phyloP scores from a whole-genome alignment of 1,140 invertebrate species.

The Ceratina calcarata region DNA sequence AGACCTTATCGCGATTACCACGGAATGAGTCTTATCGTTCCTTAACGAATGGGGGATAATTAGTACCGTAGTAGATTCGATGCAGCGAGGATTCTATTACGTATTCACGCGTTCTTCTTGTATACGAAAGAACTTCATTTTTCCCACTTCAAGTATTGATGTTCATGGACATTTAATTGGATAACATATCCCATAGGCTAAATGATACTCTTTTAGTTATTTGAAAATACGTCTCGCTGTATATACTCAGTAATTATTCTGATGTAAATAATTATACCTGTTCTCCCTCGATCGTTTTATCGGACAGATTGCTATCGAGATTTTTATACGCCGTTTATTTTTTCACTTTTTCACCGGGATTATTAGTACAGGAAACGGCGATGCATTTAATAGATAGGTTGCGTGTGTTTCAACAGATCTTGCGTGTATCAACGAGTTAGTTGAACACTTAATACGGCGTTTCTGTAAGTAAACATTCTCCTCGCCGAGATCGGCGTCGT shows the following conservation, averaged over 20 bases:
- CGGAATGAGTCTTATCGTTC: too few species aligned
- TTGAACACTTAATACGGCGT: slow-evolving; percentile 7
- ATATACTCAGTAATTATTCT: not conserved
- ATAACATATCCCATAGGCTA: not conserved
- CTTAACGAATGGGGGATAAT: too few species aligned
- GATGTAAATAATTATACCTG: not conserved
- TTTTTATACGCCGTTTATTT: not conserved
- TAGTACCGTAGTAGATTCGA: too few species aligned
- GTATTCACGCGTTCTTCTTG: too few species aligned
- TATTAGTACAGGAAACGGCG: slow-evolving; percentile 19
- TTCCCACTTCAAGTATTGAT: not conserved
- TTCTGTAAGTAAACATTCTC: slow-evolving; percentile 13
- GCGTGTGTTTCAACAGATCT: slow-evolving; percentile 12
- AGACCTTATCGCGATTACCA: too few species aligned
- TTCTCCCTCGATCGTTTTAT: not conserved
- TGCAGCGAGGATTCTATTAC: too few species aligned
- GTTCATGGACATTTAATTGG: not conserved
- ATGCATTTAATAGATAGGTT: slow-evolving; percentile 27
- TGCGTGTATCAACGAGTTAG: slow-evolving; percentile 19
- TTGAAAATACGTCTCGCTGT: not conserved
- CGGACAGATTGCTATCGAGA: not conserved
- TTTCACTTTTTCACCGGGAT: not conserved
- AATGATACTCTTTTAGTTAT: not conserved
- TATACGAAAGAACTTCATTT: too few species aligned
- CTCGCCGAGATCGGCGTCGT: not conserved